A percentile compares a stretch with the other conserved stretches of the same genome.
These are phyloP conservation scores for Chionoecetes opilio DNA, from an alignment of 1,140 invertebrate genomes.

Conservation along the genomic window DNA sequence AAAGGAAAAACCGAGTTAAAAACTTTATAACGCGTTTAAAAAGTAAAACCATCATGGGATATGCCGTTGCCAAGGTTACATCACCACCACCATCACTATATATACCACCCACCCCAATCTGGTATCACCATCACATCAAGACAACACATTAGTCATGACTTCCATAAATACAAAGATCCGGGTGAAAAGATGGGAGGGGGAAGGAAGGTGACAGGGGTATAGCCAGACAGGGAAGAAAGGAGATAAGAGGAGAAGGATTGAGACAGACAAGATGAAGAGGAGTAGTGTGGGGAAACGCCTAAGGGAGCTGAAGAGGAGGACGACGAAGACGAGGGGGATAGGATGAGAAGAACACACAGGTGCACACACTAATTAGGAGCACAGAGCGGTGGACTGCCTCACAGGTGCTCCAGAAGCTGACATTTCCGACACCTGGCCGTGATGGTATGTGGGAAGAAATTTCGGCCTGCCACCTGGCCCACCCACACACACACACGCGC, in stretches of 20 bases:
- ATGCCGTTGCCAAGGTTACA: too few species aligned
- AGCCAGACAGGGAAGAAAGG: neutral
- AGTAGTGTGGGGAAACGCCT: neutral
- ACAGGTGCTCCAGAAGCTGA: conserved; percentile 40
- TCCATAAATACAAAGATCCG: conserved; percentile 10
- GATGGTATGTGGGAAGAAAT: neutral
- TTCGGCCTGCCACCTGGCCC: neutral
- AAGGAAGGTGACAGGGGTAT: neutral
- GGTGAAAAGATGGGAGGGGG: neutral
- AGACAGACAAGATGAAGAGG: neutral
- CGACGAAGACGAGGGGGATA: neutral
- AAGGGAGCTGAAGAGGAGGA: neutral
- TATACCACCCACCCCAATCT: neutral
- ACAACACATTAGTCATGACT: neutral
- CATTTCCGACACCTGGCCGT: conserved; percentile 37
- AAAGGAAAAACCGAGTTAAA: too few species aligned
- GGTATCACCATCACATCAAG: neutral
- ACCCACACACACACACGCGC: neutral
- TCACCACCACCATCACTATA: neutral
- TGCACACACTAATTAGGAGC: conserved; percentile 33
- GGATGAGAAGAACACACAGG: neutral
- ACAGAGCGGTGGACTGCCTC: conserved; percentile 1
- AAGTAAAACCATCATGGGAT: too few species aligned
- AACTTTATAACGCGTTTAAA: too few species aligned
- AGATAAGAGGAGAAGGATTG: neutral